A percentile compares a stretch with the other conserved stretches of the same genome.
phyloP scores from a whole-genome alignment of 2,888 invertebrate species.

The Cephonodes hylas region DNA sequence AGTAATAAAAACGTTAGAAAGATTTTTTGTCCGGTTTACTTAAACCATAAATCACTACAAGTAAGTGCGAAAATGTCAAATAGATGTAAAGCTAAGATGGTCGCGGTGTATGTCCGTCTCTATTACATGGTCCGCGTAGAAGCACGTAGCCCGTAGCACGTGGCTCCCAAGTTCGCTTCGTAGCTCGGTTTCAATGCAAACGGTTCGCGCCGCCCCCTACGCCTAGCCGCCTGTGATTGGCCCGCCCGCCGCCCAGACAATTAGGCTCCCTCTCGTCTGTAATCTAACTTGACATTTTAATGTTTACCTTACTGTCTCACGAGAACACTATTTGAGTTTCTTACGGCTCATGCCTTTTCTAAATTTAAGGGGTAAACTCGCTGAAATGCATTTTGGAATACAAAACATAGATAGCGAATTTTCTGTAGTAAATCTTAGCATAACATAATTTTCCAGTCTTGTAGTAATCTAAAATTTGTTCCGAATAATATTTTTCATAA shows the following conservation, averaged over 20 bases:
- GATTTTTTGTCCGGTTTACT: not conserved
- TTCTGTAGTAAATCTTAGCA: not conserved
- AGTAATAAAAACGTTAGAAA: too few species aligned
- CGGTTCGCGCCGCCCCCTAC: slow-evolving; percentile 62
- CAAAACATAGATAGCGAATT: not conserved
- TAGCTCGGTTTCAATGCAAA: slow-evolving; percentile 65
- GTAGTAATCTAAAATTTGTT: not conserved
- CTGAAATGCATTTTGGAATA: not conserved
- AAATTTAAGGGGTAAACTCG: not conserved
- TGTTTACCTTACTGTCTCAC: slow-evolving; percentile 59
- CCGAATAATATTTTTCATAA: not conserved
- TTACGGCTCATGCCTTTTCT: not conserved
- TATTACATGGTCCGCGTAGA: not conserved
- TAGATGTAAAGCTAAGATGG: not conserved
- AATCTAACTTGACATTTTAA: slow-evolving; percentile 76
- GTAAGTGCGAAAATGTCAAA: not conserved
- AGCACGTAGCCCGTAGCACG: not conserved
- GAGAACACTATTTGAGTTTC: slow-evolving; percentile 18
- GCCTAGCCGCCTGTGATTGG: slow-evolving; percentile 60
- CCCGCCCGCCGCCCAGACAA: slow-evolving; percentile 66
- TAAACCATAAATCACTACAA: not conserved
- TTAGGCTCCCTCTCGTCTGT: slow-evolving; percentile 66
- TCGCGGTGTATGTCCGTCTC: not conserved
- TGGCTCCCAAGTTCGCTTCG: slow-evolving; percentile 67
- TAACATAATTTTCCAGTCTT: not conserved